Evolutionary conservation across 2,797 vertebrate species (phyloP).

Genomic region (Fringilla coelebs): DNA sequence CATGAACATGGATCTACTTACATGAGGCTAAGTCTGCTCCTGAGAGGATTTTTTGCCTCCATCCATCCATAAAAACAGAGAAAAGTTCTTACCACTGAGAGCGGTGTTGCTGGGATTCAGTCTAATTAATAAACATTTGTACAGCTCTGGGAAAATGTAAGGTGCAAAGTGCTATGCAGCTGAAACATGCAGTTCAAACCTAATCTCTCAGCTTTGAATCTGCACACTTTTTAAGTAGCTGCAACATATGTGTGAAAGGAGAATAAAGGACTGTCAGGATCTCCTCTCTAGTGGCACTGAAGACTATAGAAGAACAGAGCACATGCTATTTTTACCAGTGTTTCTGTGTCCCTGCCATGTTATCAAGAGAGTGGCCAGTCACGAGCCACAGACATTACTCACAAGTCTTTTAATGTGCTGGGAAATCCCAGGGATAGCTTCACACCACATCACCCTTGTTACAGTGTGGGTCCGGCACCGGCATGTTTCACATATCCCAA

Average conservation of each 20-base stretch:
- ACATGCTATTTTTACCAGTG: neutral
- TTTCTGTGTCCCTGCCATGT: neutral
- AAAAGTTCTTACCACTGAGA: neutral
- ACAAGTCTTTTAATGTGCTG: neutral
- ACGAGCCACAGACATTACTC: constrained; percentile 28
- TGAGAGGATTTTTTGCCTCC: neutral
- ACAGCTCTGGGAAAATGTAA: neutral
- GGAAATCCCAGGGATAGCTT: constrained; percentile 31
- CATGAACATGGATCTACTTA: neutral
- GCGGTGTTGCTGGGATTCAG: neutral
- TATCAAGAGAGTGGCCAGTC: neutral
- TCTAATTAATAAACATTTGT: constrained; percentile 23
- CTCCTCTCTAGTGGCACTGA: neutral
- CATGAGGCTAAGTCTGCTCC: neutral
- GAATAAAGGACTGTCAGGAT: neutral
- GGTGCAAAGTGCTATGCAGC: neutral
- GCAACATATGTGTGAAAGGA: neutral
- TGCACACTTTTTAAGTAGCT: neutral
- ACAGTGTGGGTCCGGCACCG: constrained; percentile 8
- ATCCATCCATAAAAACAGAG: neutral
- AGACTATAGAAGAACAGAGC: neutral
- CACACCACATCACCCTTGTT: neutral
- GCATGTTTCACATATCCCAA: constrained; percentile 41
- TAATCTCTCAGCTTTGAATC: constrained; percentile 1
- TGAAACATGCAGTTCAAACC: neutral